Evolutionary conservation across 2,888 invertebrate genomes (phyloP).

Genomic region (Heliconius charithonia): DNA sequence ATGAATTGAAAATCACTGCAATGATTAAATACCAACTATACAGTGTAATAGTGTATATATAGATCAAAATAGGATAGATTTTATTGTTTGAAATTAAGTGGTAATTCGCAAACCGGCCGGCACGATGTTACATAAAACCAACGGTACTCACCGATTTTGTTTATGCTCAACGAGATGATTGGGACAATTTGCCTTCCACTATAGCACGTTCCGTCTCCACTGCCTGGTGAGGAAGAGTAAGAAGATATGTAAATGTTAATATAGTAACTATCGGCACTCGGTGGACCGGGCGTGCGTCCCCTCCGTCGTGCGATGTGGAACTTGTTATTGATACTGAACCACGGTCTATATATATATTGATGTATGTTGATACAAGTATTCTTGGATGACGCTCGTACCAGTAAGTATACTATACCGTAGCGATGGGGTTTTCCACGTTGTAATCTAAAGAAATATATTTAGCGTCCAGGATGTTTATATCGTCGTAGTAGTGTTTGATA

Average conservation of each 20-base stretch:
- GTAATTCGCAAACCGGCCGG: constrained; percentile 47
- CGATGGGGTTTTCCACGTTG: constrained; percentile 39
- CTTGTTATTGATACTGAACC: constrained; percentile 62
- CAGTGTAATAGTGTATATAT: neutral
- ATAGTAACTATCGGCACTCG: constrained; percentile 31
- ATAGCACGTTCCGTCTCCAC: constrained; percentile 75
- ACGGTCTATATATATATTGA: constrained; percentile 29
- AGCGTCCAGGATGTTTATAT: constrained; percentile 23
- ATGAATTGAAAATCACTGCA: constrained; percentile 4
- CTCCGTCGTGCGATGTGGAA: constrained; percentile 64
- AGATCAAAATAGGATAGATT: constrained; percentile 1
- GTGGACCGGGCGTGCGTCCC: constrained; percentile 59
- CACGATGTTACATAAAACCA: constrained; percentile 65
- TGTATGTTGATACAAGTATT: constrained; percentile 12
- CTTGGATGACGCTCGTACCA: constrained; percentile 18
- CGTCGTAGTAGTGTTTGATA: neutral
- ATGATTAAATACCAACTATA: constrained; percentile 12
- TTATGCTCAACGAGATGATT: constrained; percentile 82
- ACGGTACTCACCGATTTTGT: constrained; percentile 78
- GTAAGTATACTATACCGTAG: constrained; percentile 7
- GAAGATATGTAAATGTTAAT: constrained; percentile 51
- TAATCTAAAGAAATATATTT: constrained; percentile 23
- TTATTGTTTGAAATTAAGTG: constrained; percentile 13
- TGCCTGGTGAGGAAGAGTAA: constrained; percentile 39
- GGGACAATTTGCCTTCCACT: constrained; percentile 71